Base-by-base conservation (phyloP, 2,797 vertebrate genomes). In the Dipus sagitta region DNA sequence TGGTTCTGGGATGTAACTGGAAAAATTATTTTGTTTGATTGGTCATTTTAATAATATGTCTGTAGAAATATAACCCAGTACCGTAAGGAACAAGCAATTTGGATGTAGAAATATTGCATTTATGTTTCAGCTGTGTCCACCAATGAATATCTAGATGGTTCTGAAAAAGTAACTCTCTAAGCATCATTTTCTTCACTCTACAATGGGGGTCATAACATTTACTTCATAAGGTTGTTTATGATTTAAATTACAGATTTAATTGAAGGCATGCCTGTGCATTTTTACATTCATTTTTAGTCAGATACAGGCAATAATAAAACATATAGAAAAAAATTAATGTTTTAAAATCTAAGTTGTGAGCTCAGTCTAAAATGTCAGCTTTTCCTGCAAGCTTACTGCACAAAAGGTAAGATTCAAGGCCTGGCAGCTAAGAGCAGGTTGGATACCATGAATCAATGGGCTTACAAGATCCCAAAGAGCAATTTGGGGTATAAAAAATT, bases 21-120 rank as follows among this genome's bases (percentile, higher is more conserved):
- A 70, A n/a, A 26, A 81, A 34, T 81, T 85, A 6, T 74, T 64
- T 91, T 79, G 26, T 84, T 90, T 60, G 70, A 77, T 60, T 52
- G 18, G 23, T 79, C 21, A 42, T 54, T 5, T 34, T 26, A 71
- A 72, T 82, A 23, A 28, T 12, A 15, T 38, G 38, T 88, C 12
- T 76, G 18, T 58, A 75, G 76, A 83, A 86, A 64, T 12, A n/a
- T 88, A n/a, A 26, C 32, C 72, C n/a, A 3, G 11, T 84, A 80
- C 4, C 24, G 30, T n/a, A 58, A 86, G 90, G 32, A 38, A 23
- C 21, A 76, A 58, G 12, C 17, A 5, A 76, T 85, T 15, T 77
- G 30, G 14, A 67, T 80, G 1, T 68, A 75, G 6, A 81, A 4
- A 82, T 34, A 34, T 82, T 68, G 15, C 5, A 21, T 26, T 84